These are phyloP conservation scores for Tinea pellionella DNA, from an alignment of 2,888 invertebrate species.

Conservation along the genomic window DNA sequence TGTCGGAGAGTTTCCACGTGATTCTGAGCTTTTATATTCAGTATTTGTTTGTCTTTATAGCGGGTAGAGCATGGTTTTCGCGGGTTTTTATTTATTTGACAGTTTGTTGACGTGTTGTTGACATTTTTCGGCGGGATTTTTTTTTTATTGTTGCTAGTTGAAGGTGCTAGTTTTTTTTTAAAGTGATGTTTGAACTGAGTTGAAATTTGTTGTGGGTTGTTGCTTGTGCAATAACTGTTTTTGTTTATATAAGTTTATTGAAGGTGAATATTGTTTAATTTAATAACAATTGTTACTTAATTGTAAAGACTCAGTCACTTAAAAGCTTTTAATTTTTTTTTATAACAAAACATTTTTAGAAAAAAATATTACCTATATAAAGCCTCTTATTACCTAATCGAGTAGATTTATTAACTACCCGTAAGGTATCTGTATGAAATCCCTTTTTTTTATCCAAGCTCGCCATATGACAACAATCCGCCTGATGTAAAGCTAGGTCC, in stretches of 20 bases:
- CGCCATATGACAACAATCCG: no score
- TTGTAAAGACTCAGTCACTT: no score
- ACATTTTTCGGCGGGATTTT: constrained; percentile 53
- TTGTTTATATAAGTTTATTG: constrained; percentile 30
- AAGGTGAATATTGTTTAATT: constrained; percentile 34
- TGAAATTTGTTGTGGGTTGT: constrained; percentile 54
- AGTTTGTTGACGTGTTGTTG: constrained; percentile 33
- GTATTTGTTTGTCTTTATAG: constrained; percentile 61
- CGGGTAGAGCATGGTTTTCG: constrained; percentile 51
- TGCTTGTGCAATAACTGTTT: constrained; percentile 55
- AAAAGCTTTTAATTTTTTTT: no score
- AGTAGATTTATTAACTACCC: no score
- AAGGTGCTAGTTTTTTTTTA: constrained; percentile 21
- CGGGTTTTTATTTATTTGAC: constrained; percentile 50
- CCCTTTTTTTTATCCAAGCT: no score
- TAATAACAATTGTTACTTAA: not conserved
- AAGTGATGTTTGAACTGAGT: constrained; percentile 53
- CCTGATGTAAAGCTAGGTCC: no score
- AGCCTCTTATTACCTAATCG: no score
- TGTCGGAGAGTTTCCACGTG: constrained; percentile 45
- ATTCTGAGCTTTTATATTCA: constrained; percentile 61
- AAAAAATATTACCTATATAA: no score
- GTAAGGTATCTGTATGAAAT: no score
- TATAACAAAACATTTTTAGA: no score
- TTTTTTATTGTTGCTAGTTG: constrained; percentile 24